Evolutionary conservation across 1,140 invertebrate species (phyloP).

Genomic region (Drosophila grimshawi): DNA sequence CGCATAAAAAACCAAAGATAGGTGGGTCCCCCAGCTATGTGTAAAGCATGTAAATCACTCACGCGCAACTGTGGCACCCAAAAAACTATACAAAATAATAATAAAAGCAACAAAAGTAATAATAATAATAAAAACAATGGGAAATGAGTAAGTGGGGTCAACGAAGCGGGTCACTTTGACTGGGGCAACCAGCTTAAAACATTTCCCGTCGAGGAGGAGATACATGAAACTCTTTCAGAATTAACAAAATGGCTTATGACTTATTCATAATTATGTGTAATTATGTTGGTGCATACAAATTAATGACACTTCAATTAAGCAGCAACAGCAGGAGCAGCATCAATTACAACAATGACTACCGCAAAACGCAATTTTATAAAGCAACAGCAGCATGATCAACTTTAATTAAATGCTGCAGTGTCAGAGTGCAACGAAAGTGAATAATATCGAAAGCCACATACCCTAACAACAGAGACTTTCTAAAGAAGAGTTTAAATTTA

Average conservation of each 20-base stretch:
- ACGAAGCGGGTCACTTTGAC: constrained; percentile 57
- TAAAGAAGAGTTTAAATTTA: neutral
- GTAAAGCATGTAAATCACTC: constrained; percentile 58
- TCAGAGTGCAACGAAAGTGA: constrained; percentile 5
- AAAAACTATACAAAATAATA: constrained; percentile 7
- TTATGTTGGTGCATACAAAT: constrained; percentile 81
- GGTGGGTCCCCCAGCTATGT: constrained; percentile 4
- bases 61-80: constrained; percentile 42
- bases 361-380: constrained; percentile 42
- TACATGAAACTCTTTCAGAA: constrained; percentile 42
- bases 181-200: constrained; percentile 33
- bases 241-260: constrained; percentile 54
- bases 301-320: constrained; percentile 76
- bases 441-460: neutral
- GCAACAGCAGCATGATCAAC: constrained; percentile 26
- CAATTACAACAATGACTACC: constrained; percentile 36
- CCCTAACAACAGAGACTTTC: neutral
- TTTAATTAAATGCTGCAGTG: constrained; percentile 38
- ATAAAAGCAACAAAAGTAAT: constrained; percentile 16
- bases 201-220: constrained; percentile 21
- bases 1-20: constrained; percentile 12
- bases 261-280: constrained; percentile 73
- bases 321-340: constrained; percentile 25
- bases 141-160: constrained; percentile 58
- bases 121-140: constrained; percentile 13